These are phyloP conservation scores for Trissolcus basalis DNA, from an alignment of 1,140 invertebrate genomes.

Conservation along the genomic window DNA sequence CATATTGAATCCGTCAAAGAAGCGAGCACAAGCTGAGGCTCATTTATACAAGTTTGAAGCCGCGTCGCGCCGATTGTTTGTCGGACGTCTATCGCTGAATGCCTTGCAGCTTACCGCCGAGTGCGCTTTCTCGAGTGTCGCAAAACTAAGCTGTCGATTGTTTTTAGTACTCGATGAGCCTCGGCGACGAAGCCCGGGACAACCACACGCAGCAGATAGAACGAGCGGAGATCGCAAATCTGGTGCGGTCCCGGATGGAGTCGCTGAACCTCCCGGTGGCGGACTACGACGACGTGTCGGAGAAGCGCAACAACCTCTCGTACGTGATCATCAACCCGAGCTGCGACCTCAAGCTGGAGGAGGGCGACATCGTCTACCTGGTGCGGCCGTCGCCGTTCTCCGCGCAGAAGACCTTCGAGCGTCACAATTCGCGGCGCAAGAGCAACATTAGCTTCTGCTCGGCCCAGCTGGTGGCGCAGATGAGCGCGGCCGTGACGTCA, in stretches of 20 bases:
- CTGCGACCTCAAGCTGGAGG: constrained; percentile 96
- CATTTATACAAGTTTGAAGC: constrained; percentile 1
- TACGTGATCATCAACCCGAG: constrained; percentile 99
- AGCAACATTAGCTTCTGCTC: constrained; percentile 94
- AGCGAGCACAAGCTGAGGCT: not conserved
- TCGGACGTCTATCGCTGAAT: no score
- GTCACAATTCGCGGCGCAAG: constrained; percentile 92
- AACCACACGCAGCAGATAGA: constrained; percentile 94
- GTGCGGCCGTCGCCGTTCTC: constrained; percentile 93
- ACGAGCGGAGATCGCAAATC: constrained; percentile 94
- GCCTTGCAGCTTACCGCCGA: not conserved
- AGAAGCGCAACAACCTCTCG: constrained; percentile 93
- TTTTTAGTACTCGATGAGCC: constrained; percentile 86
- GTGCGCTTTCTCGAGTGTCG: not conserved
- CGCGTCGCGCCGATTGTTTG: not conserved
- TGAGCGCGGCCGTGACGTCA: constrained; percentile 78
- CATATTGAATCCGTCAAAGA: constrained; percentile 4
- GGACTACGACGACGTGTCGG: constrained; percentile 95
- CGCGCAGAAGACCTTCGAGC: constrained; percentile 94
- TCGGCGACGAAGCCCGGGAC: constrained; percentile 88
- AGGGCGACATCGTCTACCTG: constrained; percentile 96
- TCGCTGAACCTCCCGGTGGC: constrained; percentile 91
- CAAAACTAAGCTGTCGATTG: constrained; percentile 11
- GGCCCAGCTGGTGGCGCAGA: constrained; percentile 80
- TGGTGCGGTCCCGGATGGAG: constrained; percentile 95